Evolutionary conservation across 2,113 vertebrate genomes (phyloP).

Genomic region (Istiophorus platypterus): DNA sequence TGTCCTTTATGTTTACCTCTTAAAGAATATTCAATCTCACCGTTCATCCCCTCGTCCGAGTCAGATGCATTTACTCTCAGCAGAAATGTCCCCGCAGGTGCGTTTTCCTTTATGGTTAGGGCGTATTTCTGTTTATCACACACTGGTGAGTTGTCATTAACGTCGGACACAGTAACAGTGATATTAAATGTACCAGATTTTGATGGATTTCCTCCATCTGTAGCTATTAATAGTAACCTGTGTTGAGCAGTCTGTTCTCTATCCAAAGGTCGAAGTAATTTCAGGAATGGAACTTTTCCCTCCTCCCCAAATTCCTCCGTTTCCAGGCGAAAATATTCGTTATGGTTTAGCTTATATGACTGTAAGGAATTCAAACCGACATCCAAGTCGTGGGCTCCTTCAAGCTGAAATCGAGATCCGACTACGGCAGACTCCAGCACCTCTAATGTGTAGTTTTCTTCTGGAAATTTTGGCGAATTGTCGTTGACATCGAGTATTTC

Average conservation of each 20-base stretch:
- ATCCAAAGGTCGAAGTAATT: constrained; percentile 80
- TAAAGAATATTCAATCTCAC: constrained; percentile 80
- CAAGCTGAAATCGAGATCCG: constrained; percentile 80
- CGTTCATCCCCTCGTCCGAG: constrained; percentile 77
- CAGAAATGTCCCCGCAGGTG: constrained; percentile 73
- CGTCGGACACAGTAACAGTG: constrained; percentile 74
- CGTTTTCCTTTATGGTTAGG: constrained; percentile 77
- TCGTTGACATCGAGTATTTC: constrained; percentile 83
- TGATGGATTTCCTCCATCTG: constrained; percentile 81
- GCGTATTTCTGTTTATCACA: constrained; percentile 81
- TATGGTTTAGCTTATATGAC: constrained; percentile 77
- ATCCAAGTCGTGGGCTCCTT: constrained; percentile 82
- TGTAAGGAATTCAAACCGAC: constrained; percentile 79
- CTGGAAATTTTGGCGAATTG: constrained; percentile 78
- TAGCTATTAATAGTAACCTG: constrained; percentile 75
- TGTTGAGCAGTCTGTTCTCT: constrained; percentile 75
- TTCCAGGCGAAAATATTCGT: constrained; percentile 81
- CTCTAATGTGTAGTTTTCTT: constrained; percentile 69
- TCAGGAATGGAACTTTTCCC: constrained; percentile 80
- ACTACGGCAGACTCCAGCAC: constrained; percentile 76
- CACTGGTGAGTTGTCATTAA: constrained; percentile 82
- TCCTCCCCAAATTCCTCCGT: constrained; percentile 81
- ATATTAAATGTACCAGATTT: constrained; percentile 78
- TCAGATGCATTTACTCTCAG: constrained; percentile 80
- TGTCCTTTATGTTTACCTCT: constrained; percentile 69